phyloP scores from a whole-genome alignment of 2,888 invertebrate species.

The Rhaphigaster nebulosa region DNA sequence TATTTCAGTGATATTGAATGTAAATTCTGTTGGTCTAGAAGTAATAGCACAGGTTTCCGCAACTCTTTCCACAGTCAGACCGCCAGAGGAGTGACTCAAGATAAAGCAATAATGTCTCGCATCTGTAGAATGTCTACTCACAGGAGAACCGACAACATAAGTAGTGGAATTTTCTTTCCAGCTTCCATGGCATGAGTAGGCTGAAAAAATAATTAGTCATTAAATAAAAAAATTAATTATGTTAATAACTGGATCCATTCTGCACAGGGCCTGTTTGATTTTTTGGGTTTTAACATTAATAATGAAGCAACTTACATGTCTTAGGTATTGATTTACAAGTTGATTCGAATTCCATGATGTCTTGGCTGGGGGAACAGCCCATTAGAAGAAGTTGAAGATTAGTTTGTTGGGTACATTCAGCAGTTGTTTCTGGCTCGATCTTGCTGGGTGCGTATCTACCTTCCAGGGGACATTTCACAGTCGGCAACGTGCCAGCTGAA shows the following conservation, averaged over 20 bases:
- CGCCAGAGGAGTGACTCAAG: constrained; percentile 63
- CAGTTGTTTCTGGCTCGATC: constrained; percentile 33
- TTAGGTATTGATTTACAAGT: constrained; percentile 66
- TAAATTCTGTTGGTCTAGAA: constrained; percentile 60
- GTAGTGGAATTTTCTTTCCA: constrained; percentile 65
- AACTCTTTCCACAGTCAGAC: constrained; percentile 62
- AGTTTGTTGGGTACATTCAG: constrained; percentile 63
- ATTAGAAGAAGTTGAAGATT: constrained; percentile 66
- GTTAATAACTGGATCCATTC: neutral
- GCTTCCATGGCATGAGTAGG: constrained; percentile 65
- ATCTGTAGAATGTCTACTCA: constrained; percentile 65
- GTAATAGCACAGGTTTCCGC: constrained; percentile 64
- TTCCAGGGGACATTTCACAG: constrained; percentile 63
- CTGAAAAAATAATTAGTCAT: constrained; percentile 60
- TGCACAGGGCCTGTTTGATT: no score
- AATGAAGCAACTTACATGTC: constrained; percentile 58
- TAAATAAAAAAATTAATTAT: neutral
- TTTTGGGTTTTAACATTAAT: neutral
- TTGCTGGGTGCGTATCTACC: constrained; percentile 62
- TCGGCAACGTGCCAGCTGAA: constrained; percentile 63
- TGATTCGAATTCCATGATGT: constrained; percentile 69
- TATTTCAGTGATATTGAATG: constrained; percentile 65
- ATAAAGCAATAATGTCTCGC: constrained; percentile 65
- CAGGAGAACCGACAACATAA: constrained; percentile 65
- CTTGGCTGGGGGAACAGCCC: constrained; percentile 68